Percentiles rank a stretch among this genome's conserved stretches.
These are phyloP conservation scores for Sus cebifrons DNA, from an alignment of 2,797 vertebrate genomes.

Conservation along the genomic window DNA sequence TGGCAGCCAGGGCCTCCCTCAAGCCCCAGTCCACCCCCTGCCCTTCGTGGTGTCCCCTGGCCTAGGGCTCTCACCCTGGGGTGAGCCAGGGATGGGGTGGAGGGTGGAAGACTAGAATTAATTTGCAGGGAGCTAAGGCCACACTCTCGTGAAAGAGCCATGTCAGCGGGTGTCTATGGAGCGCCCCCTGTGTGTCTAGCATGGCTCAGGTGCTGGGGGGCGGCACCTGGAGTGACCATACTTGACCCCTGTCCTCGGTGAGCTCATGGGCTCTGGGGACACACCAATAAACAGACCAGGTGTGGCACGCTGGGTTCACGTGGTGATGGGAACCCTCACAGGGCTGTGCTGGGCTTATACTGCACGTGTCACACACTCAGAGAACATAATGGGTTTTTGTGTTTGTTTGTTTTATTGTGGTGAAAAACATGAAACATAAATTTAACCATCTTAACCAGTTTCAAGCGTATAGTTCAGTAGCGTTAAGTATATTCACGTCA, in stretches of 20 bases:
- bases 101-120: neutral
- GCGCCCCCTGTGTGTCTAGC: neutral
- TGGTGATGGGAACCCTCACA: neutral
- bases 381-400: neutral
- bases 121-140: neutral
- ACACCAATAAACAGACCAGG: neutral
- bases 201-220: neutral
- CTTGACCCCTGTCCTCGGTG: neutral
- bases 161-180: neutral
- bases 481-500: constrained; percentile 5
- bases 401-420: neutral
- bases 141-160: constrained; percentile 22
- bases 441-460: neutral
- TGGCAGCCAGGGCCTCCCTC: neutral
- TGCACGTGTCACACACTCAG: neutral
- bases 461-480: neutral
- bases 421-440: neutral
- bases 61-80: neutral
- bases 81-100: neutral
- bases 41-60: neutral
- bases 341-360: neutral
- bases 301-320: no score
- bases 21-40: no score
- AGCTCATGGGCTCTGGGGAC: neutral
- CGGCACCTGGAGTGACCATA: neutral